Evolutionary conservation across 2,797 vertebrate species (phyloP).

Genomic region (Alca torda): DNA sequence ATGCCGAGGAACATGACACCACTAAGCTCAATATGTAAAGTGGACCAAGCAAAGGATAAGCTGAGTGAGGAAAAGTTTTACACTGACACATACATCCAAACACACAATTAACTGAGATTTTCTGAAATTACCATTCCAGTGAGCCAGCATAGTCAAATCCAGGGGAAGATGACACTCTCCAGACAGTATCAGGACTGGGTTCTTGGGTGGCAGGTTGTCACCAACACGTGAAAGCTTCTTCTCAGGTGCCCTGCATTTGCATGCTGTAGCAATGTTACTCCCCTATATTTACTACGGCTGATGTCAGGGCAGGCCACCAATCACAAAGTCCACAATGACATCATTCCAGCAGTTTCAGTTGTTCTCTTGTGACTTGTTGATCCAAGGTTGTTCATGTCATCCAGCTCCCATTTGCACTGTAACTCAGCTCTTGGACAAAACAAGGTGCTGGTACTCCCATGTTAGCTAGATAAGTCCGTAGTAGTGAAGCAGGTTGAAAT

Average conservation of each 20-base stretch:
- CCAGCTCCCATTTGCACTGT: not conserved
- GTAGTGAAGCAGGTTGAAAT: not conserved
- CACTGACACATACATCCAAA: not conserved
- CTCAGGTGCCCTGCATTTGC: not conserved
- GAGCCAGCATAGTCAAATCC: not conserved
- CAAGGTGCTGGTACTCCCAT: not conserved
- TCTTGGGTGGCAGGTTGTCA: not conserved
- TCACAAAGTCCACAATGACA: not conserved
- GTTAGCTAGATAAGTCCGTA: not conserved
- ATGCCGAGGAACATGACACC: not conserved
- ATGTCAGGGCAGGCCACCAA: not conserved
- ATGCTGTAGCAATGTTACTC: not conserved
- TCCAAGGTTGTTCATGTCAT: not conserved
- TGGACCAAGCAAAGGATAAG: not conserved
- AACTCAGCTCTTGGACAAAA: not conserved
- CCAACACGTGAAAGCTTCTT: not conserved
- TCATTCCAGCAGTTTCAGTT: not conserved
- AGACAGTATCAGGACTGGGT: not conserved
- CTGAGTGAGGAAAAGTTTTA: not conserved
- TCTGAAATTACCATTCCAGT: not conserved
- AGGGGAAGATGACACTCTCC: not conserved
- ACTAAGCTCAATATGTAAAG: not conserved
- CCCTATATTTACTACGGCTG: not conserved
- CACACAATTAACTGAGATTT: not conserved
- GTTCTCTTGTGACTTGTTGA: not conserved